phyloP scores from a whole-genome alignment of 92 coral and sea anemone species.

The Isaurus tuberculatus region DNA sequence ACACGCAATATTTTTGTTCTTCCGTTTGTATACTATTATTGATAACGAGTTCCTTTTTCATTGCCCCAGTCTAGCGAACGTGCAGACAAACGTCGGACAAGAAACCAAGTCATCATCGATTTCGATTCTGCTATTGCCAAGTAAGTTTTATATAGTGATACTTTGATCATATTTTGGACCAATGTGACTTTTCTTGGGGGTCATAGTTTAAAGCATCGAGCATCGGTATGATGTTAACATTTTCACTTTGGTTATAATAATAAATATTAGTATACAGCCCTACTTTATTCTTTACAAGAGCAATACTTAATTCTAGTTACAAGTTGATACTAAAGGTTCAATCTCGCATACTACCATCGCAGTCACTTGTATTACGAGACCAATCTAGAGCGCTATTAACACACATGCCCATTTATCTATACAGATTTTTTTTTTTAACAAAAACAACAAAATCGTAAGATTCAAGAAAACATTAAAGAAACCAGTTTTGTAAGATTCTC shows the following conservation, averaged over 20 bases:
- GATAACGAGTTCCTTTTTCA: constrained; percentile 29
- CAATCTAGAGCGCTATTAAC: not conserved
- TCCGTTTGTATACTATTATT: constrained; percentile 39
- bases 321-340: not conserved
- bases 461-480: not conserved
- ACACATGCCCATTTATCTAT: not conserved
- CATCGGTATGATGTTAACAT: not conserved
- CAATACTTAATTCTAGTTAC: constrained; percentile 7
- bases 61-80: constrained; percentile 38
- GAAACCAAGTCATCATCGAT: not conserved
- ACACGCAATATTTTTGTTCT: constrained; percentile 26
- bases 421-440: not conserved
- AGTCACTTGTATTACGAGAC: not conserved
- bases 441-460: not conserved
- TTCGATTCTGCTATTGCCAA: constrained; percentile 1
- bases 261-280: not conserved
- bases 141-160: constrained; percentile 16
- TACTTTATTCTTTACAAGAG: not conserved
- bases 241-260: not conserved
- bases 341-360: not conserved
- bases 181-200: not conserved
- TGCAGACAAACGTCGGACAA: not conserved
- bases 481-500: not conserved
- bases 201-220: not conserved
- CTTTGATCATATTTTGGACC: not conserved